Percentiles rank a stretch among this genome's conserved stretches.
These are phyloP conservation scores for Elysia chlorotica DNA, from an alignment of 1,140 invertebrate genomes.

Conservation along the genomic window DNA sequence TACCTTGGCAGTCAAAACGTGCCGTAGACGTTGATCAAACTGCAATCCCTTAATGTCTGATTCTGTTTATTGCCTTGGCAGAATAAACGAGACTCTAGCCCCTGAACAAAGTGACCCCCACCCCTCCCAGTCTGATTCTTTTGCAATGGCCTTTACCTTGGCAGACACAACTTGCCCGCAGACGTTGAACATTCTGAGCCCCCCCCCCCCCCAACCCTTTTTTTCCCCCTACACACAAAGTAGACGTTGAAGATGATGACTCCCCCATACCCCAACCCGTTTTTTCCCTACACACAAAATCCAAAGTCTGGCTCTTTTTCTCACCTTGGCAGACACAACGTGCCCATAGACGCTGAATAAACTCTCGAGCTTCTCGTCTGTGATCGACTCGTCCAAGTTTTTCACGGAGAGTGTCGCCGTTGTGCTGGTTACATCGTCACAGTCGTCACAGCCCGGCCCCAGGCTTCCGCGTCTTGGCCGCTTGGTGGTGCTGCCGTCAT, in stretches of 20 bases:
- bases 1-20: no score
- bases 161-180: slow-evolving; percentile 19
- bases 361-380: slow-evolving; percentile 22
- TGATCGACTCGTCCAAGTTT: slow-evolving; percentile 23
- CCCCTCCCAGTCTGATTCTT: no score
- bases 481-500: neutral
- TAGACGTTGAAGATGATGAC: neutral
- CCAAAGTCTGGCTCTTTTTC: neutral
- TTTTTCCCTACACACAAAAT: slow-evolving; percentile 14
- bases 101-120: no score
- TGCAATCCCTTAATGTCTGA: no score
- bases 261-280: neutral
- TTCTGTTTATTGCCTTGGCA: neutral
- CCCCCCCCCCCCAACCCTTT: no score
- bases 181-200: slow-evolving; percentile 16
- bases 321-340: slow-evolving; percentile 23
- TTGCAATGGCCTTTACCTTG: no score
- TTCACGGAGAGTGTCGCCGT: slow-evolving; percentile 21
- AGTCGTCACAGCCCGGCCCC: no score
- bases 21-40: no score
- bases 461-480: neutral
- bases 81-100: no score
- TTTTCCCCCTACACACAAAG: neutral
- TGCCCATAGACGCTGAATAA: slow-evolving; percentile 16
- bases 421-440: slow-evolving; percentile 5